phyloP scores from a whole-genome alignment of 2,113 vertebrate species.

The Caranx melampygus region DNA sequence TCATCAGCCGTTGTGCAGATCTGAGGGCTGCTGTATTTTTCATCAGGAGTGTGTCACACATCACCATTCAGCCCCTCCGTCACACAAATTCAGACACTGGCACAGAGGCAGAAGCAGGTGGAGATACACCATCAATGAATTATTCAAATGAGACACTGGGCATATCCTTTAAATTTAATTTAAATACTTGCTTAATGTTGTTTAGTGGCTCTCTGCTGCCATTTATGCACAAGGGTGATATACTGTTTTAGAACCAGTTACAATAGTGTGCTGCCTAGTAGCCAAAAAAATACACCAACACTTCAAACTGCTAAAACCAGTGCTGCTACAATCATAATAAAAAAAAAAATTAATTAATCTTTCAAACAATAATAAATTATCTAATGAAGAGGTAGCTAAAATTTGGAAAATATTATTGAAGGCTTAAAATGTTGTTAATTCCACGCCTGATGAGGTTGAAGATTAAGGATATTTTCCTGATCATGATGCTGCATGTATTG shows the following conservation, averaged over 20 bases:
- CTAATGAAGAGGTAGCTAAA: too few relatives aligned
- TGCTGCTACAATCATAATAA: too few relatives aligned
- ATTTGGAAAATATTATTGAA: too few relatives aligned
- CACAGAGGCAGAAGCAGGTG: conserved; percentile 77
- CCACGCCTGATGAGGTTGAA: too few relatives aligned
- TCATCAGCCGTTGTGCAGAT: conserved; percentile 83
- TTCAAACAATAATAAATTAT: too few relatives aligned
- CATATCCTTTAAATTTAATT: conserved; percentile 78
- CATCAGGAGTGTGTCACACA: conserved; percentile 83
- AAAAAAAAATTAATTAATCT: too few relatives aligned
- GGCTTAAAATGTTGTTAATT: too few relatives aligned
- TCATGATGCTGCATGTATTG: too few relatives aligned
- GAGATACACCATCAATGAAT: conserved; percentile 81
- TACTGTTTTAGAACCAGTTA: conserved; percentile 14
- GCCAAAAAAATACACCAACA: neutral
- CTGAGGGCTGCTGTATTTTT: conserved; percentile 81
- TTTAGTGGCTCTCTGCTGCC: conserved; percentile 43
- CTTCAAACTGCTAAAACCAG: too few relatives aligned
- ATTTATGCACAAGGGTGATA: conserved; percentile 42
- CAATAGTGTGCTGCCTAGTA: neutral
- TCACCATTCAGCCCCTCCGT: conserved; percentile 77
- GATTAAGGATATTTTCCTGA: too few relatives aligned
- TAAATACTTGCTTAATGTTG: conserved; percentile 72
- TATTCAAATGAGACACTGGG: conserved; percentile 78
- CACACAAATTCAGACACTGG: conserved; percentile 77